A percentile compares a stretch with the other conserved stretches of the same genome.
phyloP scores from a whole-genome alignment of 2,797 vertebrate species.

The Falco novaeseelandiae region DNA sequence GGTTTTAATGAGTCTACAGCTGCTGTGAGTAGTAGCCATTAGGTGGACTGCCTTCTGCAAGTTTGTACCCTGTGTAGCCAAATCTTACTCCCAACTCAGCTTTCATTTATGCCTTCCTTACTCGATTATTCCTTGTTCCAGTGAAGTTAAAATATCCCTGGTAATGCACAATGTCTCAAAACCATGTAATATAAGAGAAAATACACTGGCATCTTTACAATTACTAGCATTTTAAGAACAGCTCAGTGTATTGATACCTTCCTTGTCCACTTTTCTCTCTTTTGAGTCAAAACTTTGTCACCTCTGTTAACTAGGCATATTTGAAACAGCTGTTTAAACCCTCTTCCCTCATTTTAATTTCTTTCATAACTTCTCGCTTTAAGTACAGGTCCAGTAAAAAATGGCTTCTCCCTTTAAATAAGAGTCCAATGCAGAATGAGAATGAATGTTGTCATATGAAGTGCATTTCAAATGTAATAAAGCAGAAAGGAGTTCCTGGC shows the following conservation, averaged over 20 bases:
- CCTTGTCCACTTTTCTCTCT: neutral
- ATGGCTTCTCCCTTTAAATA: slow-evolving; percentile 55
- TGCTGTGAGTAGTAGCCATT: neutral
- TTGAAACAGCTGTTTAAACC: slow-evolving; percentile 31
- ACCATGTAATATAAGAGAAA: slow-evolving; percentile 43
- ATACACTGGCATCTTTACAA: neutral
- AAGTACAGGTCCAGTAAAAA: slow-evolving; percentile 49
- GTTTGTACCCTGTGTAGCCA: neutral
- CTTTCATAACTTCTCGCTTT: slow-evolving; percentile 54
- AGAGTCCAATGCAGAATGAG: slow-evolving; percentile 56
- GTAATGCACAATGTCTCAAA: slow-evolving; percentile 17
- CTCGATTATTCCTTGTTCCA: neutral
- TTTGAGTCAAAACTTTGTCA: slow-evolving; percentile 38
- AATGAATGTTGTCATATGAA: slow-evolving; percentile 77
- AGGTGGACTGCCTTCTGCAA: neutral
- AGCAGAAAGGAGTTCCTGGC: slow-evolving; percentile 85
- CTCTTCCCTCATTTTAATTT: slow-evolving; percentile 50
- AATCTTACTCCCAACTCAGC: neutral
- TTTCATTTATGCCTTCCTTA: neutral
- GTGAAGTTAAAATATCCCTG: neutral
- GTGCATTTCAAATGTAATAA: slow-evolving; percentile 76
- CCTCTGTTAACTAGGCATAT: slow-evolving; percentile 29
- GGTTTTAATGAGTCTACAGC: neutral
- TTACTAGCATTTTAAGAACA: slow-evolving; percentile 28
- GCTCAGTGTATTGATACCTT: neutral